A percentile compares a stretch with the other conserved stretches of the same genome.
These are phyloP conservation scores for Hypocryptadius cinnamomeus DNA, from an alignment of 2,113 vertebrate species.

Conservation along the genomic window DNA sequence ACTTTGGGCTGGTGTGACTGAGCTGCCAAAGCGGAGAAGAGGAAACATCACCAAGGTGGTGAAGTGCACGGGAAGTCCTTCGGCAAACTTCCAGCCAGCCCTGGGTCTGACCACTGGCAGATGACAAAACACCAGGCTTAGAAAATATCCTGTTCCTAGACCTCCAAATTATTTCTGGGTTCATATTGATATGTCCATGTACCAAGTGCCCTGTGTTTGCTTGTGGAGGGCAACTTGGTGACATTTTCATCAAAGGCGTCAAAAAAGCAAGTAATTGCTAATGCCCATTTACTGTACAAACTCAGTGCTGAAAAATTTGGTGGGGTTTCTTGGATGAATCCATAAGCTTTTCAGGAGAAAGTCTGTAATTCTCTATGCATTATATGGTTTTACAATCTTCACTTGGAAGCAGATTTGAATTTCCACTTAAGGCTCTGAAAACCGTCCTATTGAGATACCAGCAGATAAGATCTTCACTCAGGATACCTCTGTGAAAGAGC, in stretches of 20 bases:
- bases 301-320: neutral
- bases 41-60: neutral
- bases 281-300: neutral
- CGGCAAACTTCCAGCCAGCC: accelerated
- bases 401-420: constrained; percentile 57
- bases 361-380: constrained; percentile 10
- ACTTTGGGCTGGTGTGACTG: constrained; percentile 82
- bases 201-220: neutral
- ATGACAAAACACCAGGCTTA: neutral
- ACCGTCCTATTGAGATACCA: constrained; percentile 46
- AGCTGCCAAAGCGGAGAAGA: neutral
- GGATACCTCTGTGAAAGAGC: constrained; percentile 57
- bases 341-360: neutral
- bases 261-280: accelerated
- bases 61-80: neutral
- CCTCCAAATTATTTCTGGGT: neutral
- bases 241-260: neutral
- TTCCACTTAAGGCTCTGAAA: constrained; percentile 63
- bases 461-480: constrained; percentile 58
- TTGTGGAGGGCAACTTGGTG: neutral
- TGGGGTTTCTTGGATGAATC: neutral
- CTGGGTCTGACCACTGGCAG: neutral
- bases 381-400: constrained; percentile 61
- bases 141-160: neutral
- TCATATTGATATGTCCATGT: accelerated